These are phyloP conservation scores for Odontamblyopus lacepedii DNA, from an alignment of 2,797 vertebrate genomes.

Conservation along the genomic window DNA sequence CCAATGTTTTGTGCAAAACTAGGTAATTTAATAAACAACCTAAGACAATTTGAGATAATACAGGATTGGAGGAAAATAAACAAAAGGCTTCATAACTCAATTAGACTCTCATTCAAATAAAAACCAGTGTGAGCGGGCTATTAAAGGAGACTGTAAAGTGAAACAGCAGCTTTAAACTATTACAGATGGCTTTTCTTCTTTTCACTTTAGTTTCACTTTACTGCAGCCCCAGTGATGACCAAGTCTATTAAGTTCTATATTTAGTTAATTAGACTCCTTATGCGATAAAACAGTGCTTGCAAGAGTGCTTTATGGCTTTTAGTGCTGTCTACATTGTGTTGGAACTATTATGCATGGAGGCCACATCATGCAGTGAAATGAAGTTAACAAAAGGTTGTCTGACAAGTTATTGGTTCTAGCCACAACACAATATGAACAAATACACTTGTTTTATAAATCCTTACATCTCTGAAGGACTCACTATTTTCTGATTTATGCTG, in stretches of 20 bases:
- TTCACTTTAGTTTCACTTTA: slow-evolving; percentile 2
- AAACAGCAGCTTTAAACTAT: slow-evolving; percentile 10
- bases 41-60: slow-evolving; percentile 15
- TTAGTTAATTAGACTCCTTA: slow-evolving; percentile 6
- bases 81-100: slow-evolving; percentile 8
- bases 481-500: too few relatives aligned
- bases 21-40: slow-evolving; percentile 14
- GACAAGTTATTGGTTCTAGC: not conserved
- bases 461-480: too few relatives aligned
- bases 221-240: not conserved
- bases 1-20: slow-evolving; percentile 24
- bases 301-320: not conserved
- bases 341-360: not conserved
- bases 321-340: not conserved
- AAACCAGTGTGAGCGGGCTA: not conserved
- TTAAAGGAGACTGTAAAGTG: slow-evolving; percentile 12
- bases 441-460: too few relatives aligned
- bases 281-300: slow-evolving; percentile 1
- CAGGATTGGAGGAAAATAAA: slow-evolving; percentile 10
- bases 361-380: not conserved
- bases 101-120: slow-evolving; percentile 6
- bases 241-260: slow-evolving; percentile 4
- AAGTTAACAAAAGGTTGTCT: not conserved
- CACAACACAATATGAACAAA: too few relatives aligned
- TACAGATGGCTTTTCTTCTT: slow-evolving; percentile 12